These are phyloP conservation scores for Rattus rattus DNA, from an alignment of 2,113 vertebrate genomes.

Conservation along the genomic window DNA sequence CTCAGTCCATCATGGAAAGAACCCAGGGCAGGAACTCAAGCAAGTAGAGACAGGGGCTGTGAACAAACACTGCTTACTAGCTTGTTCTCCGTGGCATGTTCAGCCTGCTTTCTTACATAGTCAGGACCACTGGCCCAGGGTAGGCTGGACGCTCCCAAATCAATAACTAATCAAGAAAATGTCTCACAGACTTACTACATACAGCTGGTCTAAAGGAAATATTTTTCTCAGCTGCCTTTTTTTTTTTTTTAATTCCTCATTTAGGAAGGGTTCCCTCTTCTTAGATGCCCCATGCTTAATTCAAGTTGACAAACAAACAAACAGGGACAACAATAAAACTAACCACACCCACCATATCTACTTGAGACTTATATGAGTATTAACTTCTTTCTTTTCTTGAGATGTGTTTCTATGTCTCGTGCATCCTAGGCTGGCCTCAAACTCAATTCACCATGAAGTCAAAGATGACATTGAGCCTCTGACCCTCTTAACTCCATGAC, in stretches of 20 bases:
- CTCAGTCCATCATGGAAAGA: not conserved
- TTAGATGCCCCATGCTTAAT: not conserved
- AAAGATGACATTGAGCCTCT: not conserved
- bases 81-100: not conserved
- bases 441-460: not conserved
- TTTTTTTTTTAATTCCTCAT: not conserved
- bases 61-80: not conserved
- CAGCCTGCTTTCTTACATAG: not conserved
- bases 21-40: not conserved
- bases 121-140: not conserved
- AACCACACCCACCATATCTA: not conserved
- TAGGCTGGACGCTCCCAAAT: not conserved
- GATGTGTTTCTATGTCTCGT: not conserved
- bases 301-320: not conserved
- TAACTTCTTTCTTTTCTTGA: not conserved
- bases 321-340: not conserved
- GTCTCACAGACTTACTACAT: not conserved
- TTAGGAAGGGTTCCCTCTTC: not conserved
- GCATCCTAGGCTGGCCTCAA: not conserved
- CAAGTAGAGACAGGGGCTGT: not conserved
- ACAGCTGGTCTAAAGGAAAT: not conserved
- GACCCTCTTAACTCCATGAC: not conserved
- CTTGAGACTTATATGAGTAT: not conserved
- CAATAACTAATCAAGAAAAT: not conserved
- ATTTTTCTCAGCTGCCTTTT: not conserved